phyloP scores from a whole-genome alignment of 2,888 invertebrate genomes.

The Ophioninae sp. region DNA sequence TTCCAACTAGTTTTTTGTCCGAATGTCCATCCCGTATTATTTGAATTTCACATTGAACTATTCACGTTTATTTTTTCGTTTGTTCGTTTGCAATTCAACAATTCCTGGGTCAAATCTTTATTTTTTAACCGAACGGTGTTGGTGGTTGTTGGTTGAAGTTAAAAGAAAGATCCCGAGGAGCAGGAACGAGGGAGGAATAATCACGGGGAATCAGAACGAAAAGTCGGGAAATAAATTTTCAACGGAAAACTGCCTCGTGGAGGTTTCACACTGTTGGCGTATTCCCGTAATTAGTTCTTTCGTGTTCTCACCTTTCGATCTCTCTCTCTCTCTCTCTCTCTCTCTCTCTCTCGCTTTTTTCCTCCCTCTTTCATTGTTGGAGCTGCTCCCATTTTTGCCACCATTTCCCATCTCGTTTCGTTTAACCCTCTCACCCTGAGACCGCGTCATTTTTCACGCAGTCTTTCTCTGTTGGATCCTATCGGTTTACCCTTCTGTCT shows the following conservation, averaged over 20 bases:
- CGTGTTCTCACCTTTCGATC: conserved; percentile 40
- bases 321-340: conserved; percentile 1
- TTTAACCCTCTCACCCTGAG: conserved; percentile 12
- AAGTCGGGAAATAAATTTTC: conserved; percentile 59
- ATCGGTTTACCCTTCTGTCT: conserved; percentile 10
- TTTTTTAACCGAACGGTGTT: background rate
- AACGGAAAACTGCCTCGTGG: conserved; percentile 35
- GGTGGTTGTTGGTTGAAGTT: background rate
- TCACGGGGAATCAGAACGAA: conserved; percentile 51
- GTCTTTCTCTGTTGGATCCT: conserved; percentile 13
- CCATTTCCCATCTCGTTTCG: conserved; percentile 16
- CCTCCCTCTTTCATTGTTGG: background rate
- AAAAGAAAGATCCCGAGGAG: conserved; percentile 14
- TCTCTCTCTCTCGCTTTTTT: conserved; percentile 9
- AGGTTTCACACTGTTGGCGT: conserved; percentile 42
- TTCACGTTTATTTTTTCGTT: background rate
- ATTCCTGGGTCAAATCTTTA: background rate
- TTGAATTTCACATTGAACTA: background rate
- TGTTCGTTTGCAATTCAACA: background rate
- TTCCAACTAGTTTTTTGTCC: no score
- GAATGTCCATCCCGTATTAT: no score
- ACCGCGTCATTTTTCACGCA: conserved; percentile 19
- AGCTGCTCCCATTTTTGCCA: conserved; percentile 35
- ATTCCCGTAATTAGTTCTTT: conserved; percentile 46
- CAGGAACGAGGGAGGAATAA: conserved; percentile 30